These are phyloP conservation scores for Podiceps cristatus DNA, from an alignment of 2,113 vertebrate genomes.

Conservation along the genomic window DNA sequence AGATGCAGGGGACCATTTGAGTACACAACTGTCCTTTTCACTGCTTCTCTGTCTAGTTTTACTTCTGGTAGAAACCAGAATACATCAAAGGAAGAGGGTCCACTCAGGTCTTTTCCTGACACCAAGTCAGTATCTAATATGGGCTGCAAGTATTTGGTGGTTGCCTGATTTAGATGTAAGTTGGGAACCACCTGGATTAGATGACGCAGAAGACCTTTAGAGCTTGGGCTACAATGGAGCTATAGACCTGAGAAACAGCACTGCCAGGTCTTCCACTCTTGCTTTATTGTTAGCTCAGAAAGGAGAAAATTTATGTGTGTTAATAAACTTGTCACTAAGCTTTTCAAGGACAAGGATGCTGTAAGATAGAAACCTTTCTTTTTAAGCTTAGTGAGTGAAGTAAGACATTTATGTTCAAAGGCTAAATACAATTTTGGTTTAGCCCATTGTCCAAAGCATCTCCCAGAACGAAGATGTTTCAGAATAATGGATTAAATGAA, in stretches of 20 bases:
- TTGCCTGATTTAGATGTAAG: background rate
- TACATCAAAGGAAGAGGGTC: background rate
- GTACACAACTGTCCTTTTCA: background rate
- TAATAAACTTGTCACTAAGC: background rate
- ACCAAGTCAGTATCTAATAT: background rate
- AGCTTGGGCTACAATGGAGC: background rate
- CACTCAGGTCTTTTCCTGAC: background rate
- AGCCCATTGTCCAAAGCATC: background rate
- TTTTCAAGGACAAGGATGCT: background rate
- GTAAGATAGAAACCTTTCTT: background rate
- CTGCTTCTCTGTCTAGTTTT: background rate
- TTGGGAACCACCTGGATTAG: fast-evolving
- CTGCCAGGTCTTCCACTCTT: background rate
- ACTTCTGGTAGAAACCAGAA: background rate
- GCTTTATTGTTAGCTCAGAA: background rate
- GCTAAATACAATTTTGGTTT: background rate
- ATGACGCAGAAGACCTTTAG: background rate
- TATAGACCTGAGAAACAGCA: background rate
- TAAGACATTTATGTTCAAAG: background rate
- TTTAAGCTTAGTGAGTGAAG: background rate
- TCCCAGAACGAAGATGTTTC: background rate
- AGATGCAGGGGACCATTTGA: background rate
- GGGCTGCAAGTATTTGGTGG: background rate
- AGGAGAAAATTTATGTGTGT: background rate
- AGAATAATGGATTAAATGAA: background rate